Evolutionary conservation across 1,140 invertebrate species (phyloP), one percentile per base, ranked within the genome.

Genomic region (Papilio machaon): DNA sequence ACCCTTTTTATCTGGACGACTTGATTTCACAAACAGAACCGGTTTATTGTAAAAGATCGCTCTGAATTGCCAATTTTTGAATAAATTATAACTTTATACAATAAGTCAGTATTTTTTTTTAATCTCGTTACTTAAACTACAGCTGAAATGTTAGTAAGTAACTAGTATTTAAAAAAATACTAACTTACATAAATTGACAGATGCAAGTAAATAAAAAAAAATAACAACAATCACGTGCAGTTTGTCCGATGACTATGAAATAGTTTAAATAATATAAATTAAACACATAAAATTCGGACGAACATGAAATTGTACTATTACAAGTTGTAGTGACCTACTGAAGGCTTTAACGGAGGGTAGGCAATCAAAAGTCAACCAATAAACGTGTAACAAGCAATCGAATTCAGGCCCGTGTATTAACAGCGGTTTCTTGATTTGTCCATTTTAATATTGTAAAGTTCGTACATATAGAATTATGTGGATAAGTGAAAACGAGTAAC

Each of bases 11-110:
- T 92, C 89, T 87, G 80, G 79, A 76, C 83, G 87, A 85, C 87
- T 90, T 94, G 91, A 92, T 92, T 94, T 90, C 87, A 91, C 91
- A 90, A 91, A 92, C 90, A 89, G 82, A 80, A 82, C 82, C 82
- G 85, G 87, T 82, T 82, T 86, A 89, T 90, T 91, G 88, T 91
- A 86, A 81, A 70, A 49, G 23, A 35, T 84, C 84, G 75, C 70
- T 43, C 87, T 86, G 87, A 91, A 90, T 89, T 89, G 88, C 86
- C 80, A 80, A 38, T 35, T 70, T 70, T 15, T 15, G 30, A 70
- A 67, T 67, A 67, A 67, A 67, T 67, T 67, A 19, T 58, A 8
- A 17, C 7, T 2, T 2, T 43, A 43, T 43, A 30, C 23, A 30
- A 30, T 30, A 30, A 30, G 23, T 30, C 23, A 30, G 23, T 30